Base-by-base conservation (phyloP, 2,888 invertebrate genomes). In the Tenthredo mesomela region DNA sequence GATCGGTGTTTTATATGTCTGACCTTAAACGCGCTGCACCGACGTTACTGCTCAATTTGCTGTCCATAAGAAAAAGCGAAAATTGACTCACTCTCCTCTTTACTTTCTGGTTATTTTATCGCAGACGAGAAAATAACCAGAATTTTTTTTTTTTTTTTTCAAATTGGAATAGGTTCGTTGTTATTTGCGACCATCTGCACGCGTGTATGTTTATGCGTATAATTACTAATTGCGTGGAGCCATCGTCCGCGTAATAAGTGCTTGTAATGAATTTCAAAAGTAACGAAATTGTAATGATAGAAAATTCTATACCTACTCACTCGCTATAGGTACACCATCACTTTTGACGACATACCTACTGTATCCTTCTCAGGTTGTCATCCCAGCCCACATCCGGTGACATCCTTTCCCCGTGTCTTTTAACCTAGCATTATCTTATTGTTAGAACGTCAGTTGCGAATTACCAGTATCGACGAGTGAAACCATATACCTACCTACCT, bases 341-440 rank as follows among this genome's bases (percentile, higher is more conserved):
- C 70, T 82, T 82, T 70, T 67, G 82, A 67, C 82, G 82, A 82
- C 82, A 70, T 18, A 43, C n/a, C 40, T 18, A 43, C 29, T 47
- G 82, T 50, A 82, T 67, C 67, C 82, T 82, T 33, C 50, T 67
- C 43, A 58, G 67, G 82, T 33, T 70, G 82, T 82, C 82, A 82
- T 82, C 7, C 29, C 82, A 82, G 18, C 82, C 82, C 82, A 82
- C 82, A 47, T 82, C 82, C 82, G 82, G 82, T 67, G 82, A 82
- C 82, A 82, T 82, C 82, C 29, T 82, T 82, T 82, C 65, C 61
- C 61, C 40, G 65, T 80, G 37, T 80, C 40, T 80, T 61, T 25
- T 21, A 80, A 37, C 82, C 67, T 82, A 33, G 29, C 47, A 82
- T 82, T 70, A 82, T 47, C 67, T 47, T 25, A 82, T 67, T 67